phyloP scores from a whole-genome alignment of 2,113 vertebrate species.

The Daubentonia madagascariensis region DNA sequence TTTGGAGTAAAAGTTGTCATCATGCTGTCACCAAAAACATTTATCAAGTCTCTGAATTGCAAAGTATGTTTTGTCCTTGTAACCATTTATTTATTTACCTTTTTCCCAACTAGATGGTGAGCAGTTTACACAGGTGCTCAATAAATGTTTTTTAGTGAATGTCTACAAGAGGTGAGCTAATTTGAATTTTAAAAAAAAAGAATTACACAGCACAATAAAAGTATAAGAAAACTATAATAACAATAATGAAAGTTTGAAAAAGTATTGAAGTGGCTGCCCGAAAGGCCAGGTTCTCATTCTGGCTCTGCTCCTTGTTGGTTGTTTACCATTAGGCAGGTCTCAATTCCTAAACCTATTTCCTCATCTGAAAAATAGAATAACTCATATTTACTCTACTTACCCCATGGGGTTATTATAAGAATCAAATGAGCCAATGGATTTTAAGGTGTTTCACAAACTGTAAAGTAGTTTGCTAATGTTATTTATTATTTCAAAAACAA shows the following conservation, averaged over 20 bases:
- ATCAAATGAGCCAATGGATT: not conserved
- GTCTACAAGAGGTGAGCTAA: not conserved
- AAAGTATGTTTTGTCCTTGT: not conserved
- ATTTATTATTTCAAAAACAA: not conserved
- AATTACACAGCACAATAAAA: not conserved
- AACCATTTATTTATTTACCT: not conserved
- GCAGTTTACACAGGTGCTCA: not conserved
- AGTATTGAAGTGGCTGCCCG: not conserved
- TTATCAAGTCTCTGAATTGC: not conserved
- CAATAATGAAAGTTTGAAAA: not conserved
- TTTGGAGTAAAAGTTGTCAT: not conserved
- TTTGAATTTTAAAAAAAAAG: not conserved
- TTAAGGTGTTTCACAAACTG: not conserved
- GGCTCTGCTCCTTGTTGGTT: not conserved
- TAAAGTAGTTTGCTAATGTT: not conserved
- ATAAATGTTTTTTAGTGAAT: not conserved
- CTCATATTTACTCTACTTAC: not conserved
- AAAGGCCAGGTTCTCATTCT: not conserved
- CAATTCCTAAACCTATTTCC: conserved; percentile 41
- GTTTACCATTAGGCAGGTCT: not conserved
- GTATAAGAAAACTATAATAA: not conserved
- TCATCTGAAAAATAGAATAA: conserved; percentile 2
- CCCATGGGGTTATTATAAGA: not conserved
- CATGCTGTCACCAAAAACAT: not conserved
- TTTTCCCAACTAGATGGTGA: not conserved